These are phyloP conservation scores for Eupithecia insigniata DNA, from an alignment of 2,888 invertebrate genomes.

Conservation along the genomic window DNA sequence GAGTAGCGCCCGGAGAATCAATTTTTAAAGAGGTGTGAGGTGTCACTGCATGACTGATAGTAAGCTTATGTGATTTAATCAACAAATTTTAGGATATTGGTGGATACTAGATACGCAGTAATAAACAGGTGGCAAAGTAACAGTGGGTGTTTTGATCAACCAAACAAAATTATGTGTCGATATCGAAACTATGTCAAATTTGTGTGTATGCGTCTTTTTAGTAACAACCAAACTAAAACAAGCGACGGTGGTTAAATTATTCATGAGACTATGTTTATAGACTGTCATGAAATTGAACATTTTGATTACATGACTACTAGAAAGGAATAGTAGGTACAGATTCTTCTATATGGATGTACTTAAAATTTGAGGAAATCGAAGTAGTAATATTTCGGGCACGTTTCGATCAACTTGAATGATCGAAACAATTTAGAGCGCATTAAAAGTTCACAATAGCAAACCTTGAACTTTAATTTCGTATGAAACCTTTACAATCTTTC, in stretches of 20 bases:
- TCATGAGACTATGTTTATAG: slow-evolving; percentile 36
- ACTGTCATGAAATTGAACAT: slow-evolving; percentile 36
- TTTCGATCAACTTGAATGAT: slow-evolving; percentile 11
- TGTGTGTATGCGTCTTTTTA: not conserved
- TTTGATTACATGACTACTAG: slow-evolving; percentile 30
- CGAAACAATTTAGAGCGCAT: slow-evolving; percentile 26
- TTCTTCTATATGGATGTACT: not conserved
- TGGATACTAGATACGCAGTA: not conserved
- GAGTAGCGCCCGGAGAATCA: not conserved
- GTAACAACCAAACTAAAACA: slow-evolving; percentile 32
- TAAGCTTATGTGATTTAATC: not conserved
- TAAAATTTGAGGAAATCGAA: not conserved
- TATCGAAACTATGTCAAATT: slow-evolving; percentile 2
- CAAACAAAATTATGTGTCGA: not conserved
- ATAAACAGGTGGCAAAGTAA: not conserved
- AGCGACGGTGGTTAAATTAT: slow-evolving; percentile 46
- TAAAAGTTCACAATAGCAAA: slow-evolving; percentile 33
- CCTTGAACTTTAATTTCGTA: slow-evolving; percentile 46
- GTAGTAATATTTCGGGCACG: not conserved
- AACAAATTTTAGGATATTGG: not conserved
- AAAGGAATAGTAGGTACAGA: not conserved
- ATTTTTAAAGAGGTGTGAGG: not conserved
- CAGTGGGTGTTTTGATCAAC: not conserved
- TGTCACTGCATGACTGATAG: not conserved
- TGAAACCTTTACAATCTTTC: slow-evolving; percentile 39